These are phyloP conservation scores for Hylaea fasciaria DNA, from an alignment of 2,888 invertebrate genomes.

Conservation along the genomic window DNA sequence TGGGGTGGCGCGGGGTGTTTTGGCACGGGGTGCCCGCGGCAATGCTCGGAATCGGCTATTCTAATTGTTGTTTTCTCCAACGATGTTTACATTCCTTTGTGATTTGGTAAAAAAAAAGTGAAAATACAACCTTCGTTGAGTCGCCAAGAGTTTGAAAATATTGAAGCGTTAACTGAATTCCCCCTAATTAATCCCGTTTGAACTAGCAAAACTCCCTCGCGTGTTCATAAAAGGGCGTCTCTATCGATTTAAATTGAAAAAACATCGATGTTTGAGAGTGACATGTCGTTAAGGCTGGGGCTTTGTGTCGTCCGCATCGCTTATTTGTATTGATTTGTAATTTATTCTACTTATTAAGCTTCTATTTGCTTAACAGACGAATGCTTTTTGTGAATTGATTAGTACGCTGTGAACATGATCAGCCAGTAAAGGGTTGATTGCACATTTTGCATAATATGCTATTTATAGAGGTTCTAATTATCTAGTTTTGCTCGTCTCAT, in stretches of 20 bases:
- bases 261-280: constrained; percentile 68
- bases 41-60: constrained; percentile 80
- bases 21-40: constrained; percentile 67
- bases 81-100: constrained; percentile 77
- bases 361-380: constrained; percentile 29
- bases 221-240: constrained; percentile 50
- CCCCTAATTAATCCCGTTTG: constrained; percentile 67
- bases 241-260: constrained; percentile 78
- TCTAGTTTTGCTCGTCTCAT: too few species aligned
- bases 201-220: constrained; percentile 58
- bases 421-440: constrained; percentile 26
- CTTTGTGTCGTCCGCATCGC: constrained; percentile 58
- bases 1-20: constrained; percentile 76
- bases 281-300: constrained; percentile 58
- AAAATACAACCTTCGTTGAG: constrained; percentile 57
- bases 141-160: constrained; percentile 47
- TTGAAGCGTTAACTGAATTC: constrained; percentile 45
- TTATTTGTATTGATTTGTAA: constrained; percentile 63
- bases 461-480: neutral
- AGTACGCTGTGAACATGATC: constrained; percentile 21
- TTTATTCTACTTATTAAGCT: constrained; percentile 31
- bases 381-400: constrained; percentile 23
- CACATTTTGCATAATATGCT: constrained; percentile 24
- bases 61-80: constrained; percentile 81
- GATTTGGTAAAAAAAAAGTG: constrained; percentile 51